Conservation (phyloP, 1,140 invertebrate genomes). For the Scaptomyza hsui region DNA sequence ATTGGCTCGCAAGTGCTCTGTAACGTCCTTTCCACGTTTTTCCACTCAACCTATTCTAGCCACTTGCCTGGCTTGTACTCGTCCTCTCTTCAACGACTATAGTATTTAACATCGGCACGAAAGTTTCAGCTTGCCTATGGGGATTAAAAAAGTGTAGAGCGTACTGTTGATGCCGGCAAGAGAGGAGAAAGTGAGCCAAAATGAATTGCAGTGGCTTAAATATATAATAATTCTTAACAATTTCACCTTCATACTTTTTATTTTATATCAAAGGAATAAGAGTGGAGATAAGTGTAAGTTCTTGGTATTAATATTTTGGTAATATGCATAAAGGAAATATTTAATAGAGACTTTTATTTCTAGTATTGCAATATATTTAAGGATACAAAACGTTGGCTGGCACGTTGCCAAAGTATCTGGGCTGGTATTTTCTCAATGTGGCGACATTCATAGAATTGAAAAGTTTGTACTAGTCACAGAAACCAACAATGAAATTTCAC, state of each 20-base stretch:
- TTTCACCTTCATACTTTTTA: not conserved
- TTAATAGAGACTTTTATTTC: not conserved
- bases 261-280: not conserved
- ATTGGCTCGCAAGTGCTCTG: constrained; percentile 68
- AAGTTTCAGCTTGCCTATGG: constrained; percentile 37
- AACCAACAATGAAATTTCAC: constrained; percentile 67
- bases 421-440: constrained; percentile 5
- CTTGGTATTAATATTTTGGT: not conserved
- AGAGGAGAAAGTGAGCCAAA: constrained; percentile 21
- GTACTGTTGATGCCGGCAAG: constrained; percentile 7
- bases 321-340: not conserved
- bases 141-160: not conserved
- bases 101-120: constrained; percentile 49
- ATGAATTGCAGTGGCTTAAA: constrained; percentile 2
- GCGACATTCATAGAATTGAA: constrained; percentile 64
- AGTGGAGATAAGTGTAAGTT: not conserved
- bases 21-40: constrained; percentile 54
- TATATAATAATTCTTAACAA: not conserved
- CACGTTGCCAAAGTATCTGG: constrained; percentile 54
- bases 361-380: constrained; percentile 44
- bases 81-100: constrained; percentile 40
- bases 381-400: constrained; percentile 39
- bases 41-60: not conserved
- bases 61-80: constrained; percentile 13
- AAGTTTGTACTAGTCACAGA: constrained; percentile 46